Base-by-base conservation (phyloP, 2,113 vertebrate genomes). In the Callopanchax toddi region DNA sequence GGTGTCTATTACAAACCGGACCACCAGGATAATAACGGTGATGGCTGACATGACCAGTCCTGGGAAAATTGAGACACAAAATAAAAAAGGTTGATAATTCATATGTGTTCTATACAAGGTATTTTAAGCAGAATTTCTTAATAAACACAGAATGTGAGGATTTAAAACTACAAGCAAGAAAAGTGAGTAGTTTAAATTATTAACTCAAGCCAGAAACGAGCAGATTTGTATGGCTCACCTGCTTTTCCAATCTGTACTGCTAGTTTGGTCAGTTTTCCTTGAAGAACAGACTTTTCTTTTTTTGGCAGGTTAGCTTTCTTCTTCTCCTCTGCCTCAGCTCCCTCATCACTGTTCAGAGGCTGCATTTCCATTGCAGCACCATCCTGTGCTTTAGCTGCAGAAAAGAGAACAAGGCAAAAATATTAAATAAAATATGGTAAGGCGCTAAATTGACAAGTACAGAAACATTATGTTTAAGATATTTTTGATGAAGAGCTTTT, bases 291-390 rank as follows among this genome's bases (percentile, higher is more conserved):
- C 84, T 99, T 99, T 77, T 99, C 97, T 79, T 99, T 99, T 91
- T 99, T 99, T 84, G 95, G 92, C 89, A 96, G 76, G 82, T 93
- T 96, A 87, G 95, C 29, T 93, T 96, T 98, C 88, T 95, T 96
- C 85, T 98, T 99, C 84, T 98, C 96, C 70, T 97, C 96, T 34
- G 94, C 93, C 49, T 98, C 97, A 11, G 72, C 93, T 59, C 92
- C 95, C 61, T 99, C 97, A 13, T 99, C 96, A 63, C 95, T 97
- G 88, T 99, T 99, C 66, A 99, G 88, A 9, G 97, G 97, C 43
- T 99, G 97, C 97, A 99, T 99, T 92, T 99, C 97, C 96, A 99
- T 97, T 26, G 97, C 97, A 63, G 96, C 97, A 36, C 97, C 97
- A 79, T 99, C 97, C 82, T 98, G 96, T 69, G 97, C 96, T 94